Evolutionary conservation across 23 tunicate species (phyloP).

Genomic region (Botrylloides violaceus): DNA sequence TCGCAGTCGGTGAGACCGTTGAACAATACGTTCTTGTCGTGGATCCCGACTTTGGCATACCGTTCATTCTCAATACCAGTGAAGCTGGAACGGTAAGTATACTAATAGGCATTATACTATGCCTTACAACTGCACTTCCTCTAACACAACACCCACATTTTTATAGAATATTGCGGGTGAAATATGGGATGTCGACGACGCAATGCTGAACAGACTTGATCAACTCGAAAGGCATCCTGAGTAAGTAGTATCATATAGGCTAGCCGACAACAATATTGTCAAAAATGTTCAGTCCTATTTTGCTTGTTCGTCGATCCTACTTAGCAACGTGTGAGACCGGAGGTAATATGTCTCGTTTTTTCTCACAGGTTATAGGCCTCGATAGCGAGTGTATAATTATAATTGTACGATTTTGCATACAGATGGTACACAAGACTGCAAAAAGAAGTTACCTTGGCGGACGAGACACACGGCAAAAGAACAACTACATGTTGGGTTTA

Average conservation of each 20-base stretch:
- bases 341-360: too few species aligned
- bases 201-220: constrained; percentile 54
- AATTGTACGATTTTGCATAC: too few species aligned
- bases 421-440: background rate
- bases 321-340: too few species aligned
- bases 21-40: constrained; percentile 49
- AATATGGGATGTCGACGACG: constrained; percentile 63
- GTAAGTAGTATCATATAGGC: constrained; percentile 34
- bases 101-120: too few species aligned
- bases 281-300: too few species aligned
- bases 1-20: constrained; percentile 29
- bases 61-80: constrained; percentile 39
- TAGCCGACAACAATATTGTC: too few species aligned
- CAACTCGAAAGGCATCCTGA: constrained; percentile 53
- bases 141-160: too few species aligned
- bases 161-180: constrained; percentile 50
- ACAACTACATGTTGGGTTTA: background rate
- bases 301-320: too few species aligned
- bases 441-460: background rate
- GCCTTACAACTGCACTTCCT: too few species aligned
- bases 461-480: background rate
- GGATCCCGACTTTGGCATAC: constrained; percentile 41
- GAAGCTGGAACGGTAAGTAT: constrained; percentile 57
- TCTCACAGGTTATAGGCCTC: too few species aligned
- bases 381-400: too few species aligned